Conservation (phyloP, 2,888 invertebrate species). For the Eumerus sabulonum region DNA sequence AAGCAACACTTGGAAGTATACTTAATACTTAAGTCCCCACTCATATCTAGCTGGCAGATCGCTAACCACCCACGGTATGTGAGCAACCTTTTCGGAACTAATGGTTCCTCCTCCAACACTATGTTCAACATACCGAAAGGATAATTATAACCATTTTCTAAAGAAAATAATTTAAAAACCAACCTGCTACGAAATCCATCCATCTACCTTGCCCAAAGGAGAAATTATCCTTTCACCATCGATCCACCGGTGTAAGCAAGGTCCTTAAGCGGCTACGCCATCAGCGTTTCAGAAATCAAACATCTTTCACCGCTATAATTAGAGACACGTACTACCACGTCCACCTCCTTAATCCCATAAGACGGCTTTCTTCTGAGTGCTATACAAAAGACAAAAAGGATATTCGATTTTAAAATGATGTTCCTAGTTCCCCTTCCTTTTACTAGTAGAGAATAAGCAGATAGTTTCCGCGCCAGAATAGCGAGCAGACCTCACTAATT, state of each 20-base stretch:
- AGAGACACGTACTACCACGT: conserved; percentile 65
- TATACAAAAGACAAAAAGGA: conserved; percentile 29
- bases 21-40: no score
- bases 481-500: conserved; percentile 39
- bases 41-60: conserved; percentile 29
- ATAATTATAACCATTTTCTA: conserved; percentile 54
- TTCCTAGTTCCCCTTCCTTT: conserved; percentile 30
- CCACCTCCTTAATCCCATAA: conserved; percentile 37
- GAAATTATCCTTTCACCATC: conserved; percentile 45
- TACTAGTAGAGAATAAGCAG: background rate
- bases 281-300: conserved; percentile 72
- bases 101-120: conserved; percentile 50
- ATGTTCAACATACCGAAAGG: conserved; percentile 52
- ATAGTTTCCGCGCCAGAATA: conserved; percentile 47
- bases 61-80: conserved; percentile 45
- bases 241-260: background rate
- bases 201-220: conserved; percentile 19
- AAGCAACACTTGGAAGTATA: conserved; percentile 22
- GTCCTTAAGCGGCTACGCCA: no score
- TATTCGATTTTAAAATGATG: conserved; percentile 22
- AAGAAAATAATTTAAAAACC: conserved; percentile 43
- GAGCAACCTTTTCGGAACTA: conserved; percentile 36
- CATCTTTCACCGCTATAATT: conserved; percentile 74
- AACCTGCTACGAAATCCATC: conserved; percentile 39
- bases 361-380: conserved; percentile 7